Base-by-base conservation (phyloP, 2,797 vertebrate genomes). In the Poecilia wingei region DNA sequence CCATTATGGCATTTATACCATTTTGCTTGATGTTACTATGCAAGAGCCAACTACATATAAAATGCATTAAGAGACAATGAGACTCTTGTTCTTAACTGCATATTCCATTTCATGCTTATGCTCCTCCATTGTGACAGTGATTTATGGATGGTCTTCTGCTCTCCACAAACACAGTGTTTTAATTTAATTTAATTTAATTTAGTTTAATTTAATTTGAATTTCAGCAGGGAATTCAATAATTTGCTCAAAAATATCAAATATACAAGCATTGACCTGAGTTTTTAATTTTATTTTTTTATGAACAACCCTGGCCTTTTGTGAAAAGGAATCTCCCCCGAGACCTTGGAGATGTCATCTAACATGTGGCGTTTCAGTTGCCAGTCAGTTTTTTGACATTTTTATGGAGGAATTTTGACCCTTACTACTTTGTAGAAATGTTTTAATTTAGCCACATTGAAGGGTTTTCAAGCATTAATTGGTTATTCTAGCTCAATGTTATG, bases 21-120 rank as follows among this genome's bases (percentile, higher is more conserved):
- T 75, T 80, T 83, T 83, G 72, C 33, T 43, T 76, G 81, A 86
- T 86, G 80, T 85, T 81, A 28, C 14, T 82, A 25, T 79, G 87
- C 80, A 75, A 72, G 82, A 49, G 43, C 64, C 73, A 83, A 69
- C 72, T 53, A 46, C 66, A 74, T 78, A 18, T 68, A 75, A 75
- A 83, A 75, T 61, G 46, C 43, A 73, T 71, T 72, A 80, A 78
- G 0, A 82, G 75, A 31, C 76, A 31, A 79, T 64, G 46, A 77
- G 53, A 74, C 16, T 25, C 28, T 79, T 2, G 74, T 78, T 33
- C 22, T 77, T 45, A 82, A 66, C 22, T 72, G 51, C 47, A 72
- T 57, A 1, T 66, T 70, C 69, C n/a, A 4, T 68, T n/a, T 71
- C 41, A 47, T 70, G 74, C 20, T 47, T 47, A 59, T 61, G 9